Evolutionary conservation across 2,888 invertebrate species (phyloP), one percentile per base, ranked within the genome.

Genomic region (Gandaritis pyraliata): DNA sequence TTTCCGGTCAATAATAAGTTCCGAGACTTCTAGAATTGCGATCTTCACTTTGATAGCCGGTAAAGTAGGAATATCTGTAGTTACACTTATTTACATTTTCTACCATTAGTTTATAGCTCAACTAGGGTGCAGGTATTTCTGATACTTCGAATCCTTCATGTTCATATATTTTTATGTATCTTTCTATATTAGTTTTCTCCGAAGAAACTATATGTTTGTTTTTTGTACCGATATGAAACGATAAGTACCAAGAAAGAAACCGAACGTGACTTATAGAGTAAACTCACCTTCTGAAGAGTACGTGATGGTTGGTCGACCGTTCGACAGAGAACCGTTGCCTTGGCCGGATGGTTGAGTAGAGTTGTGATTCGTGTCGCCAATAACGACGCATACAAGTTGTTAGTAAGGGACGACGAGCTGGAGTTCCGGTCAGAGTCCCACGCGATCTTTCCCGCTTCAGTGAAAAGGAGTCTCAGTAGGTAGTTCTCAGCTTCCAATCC

Each of bases 401-500:
- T 96, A 93, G 89, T 97, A 95, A 82, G 65, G 1, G 70, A 94
- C 93, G 94, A 96, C 94, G 80, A 93, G 67, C 94, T 93, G 68
- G 94, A 93, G 45, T 56, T 56, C 73, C 94, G 94, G 91, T 91
- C 93, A 84, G 77, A 93, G 81, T 89, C 92, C 90, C 87, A 93
- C 69, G 97, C 96, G 88, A 97, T 96, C 85, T 98, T 95, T 80
- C 95, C 95, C 80, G 97, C 89, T 73, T 92, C 91, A 66, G 85
- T 96, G 92, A 98, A 96, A 88, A 98, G 95, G 93, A 97, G 97
- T 94, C 97, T 97, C 94, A 98, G 95, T 90, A 98, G 95, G 94
- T 98, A 98, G 93, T 98, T 96, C 94, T 98, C 98, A 93, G 98
- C 98, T 95, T 98, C 98, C 93, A 97, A 95, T 92, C 98, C 98